Evolutionary conservation across 2,797 vertebrate genomes (phyloP).

Genomic region (Acipenser transmontanus): DNA sequence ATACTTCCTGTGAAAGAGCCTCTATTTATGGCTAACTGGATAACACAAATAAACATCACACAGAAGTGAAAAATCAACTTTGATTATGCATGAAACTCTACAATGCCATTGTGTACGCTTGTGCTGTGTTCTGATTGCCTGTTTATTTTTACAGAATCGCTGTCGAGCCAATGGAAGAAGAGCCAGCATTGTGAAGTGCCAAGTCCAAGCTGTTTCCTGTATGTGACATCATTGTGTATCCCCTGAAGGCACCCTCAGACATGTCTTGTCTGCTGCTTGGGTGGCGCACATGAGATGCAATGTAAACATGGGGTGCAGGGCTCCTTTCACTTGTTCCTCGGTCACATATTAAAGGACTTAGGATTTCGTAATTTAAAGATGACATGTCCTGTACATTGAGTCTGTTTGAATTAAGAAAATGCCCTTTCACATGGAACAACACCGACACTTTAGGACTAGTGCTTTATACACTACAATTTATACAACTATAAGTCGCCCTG

Average conservation of each 20-base stretch:
- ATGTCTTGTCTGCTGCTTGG: slow-evolving; percentile 91
- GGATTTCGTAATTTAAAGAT: slow-evolving; percentile 37
- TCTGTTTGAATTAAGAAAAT: slow-evolving; percentile 27
- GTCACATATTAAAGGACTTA: slow-evolving; percentile 62
- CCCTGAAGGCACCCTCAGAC: slow-evolving; percentile 77
- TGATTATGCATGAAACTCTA: slow-evolving; percentile 90
- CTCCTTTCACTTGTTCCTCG: slow-evolving; percentile 67
- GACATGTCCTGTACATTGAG: slow-evolving; percentile 17
- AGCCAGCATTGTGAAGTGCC: slow-evolving; percentile 85
- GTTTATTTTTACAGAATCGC: slow-evolving; percentile 94
- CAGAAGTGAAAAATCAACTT: slow-evolving; percentile 86
- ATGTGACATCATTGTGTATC: slow-evolving; percentile 96
- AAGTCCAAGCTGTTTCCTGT: slow-evolving; percentile 85
- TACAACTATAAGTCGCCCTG: too few species aligned
- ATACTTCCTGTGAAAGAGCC: slow-evolving; percentile 87
- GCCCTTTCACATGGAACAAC: slow-evolving; percentile 27
- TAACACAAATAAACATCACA: slow-evolving; percentile 94
- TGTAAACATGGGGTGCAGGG: slow-evolving; percentile 75
- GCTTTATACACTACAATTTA: too few species aligned
- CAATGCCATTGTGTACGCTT: slow-evolving; percentile 89
- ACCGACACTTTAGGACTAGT: slow-evolving; percentile 24
- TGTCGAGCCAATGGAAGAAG: slow-evolving; percentile 83
- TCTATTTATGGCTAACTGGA: slow-evolving; percentile 91
- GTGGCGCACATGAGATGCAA: slow-evolving; percentile 80
- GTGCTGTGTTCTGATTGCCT: slow-evolving; percentile 90